Evolutionary conservation across 2,888 invertebrate genomes (phyloP), one percentile per base, ranked within the genome.

Genomic region (Cetonia aurata): DNA sequence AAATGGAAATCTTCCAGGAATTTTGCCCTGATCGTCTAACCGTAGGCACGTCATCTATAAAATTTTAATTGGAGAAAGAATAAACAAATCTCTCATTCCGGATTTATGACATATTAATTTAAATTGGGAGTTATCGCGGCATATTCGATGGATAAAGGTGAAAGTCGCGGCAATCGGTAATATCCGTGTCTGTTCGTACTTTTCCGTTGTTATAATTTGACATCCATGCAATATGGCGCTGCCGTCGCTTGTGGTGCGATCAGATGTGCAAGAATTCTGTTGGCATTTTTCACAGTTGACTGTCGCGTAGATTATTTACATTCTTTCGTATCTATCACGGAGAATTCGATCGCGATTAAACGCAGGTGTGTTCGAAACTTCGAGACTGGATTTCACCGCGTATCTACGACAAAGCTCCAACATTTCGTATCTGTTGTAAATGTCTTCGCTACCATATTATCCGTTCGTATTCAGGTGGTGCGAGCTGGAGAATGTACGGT

Each of bases 141-240:
- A 37, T 6, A 37, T 37, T 37, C 8, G 4, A 10, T 37, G 37
- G 37, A 13, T 53, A 57, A 60, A 60, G 60, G 60, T 60, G 60
- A 60, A 66, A 56, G 46, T 70, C 44, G 31, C 10, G 46, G 8
- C 37, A 8, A 53, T 66, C 70, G 70, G 44, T 46, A 56, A 42
- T 56, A 42, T 65, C 46, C 74, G 74, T 56, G 6, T 13, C 41
- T 19, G 41, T 59, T 60, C 74, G 69, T 66, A 9, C 10, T 9
- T 17, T 25, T 17, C 68, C 71, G 71, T 3, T 37, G 56, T 44
- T 59, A 41, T 41, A 55, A 66, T 78, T 79, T 79, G 78, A 79
- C 78, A 77, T 75, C 70, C 72, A 73, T 68, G 74, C 77, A 81
- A 81, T 79, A 81, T 81, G 81, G 81, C 81, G 80, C 77, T 77